phyloP scores from a whole-genome alignment of 2,888 invertebrate species.

The Pristionchus maxplancki region DNA sequence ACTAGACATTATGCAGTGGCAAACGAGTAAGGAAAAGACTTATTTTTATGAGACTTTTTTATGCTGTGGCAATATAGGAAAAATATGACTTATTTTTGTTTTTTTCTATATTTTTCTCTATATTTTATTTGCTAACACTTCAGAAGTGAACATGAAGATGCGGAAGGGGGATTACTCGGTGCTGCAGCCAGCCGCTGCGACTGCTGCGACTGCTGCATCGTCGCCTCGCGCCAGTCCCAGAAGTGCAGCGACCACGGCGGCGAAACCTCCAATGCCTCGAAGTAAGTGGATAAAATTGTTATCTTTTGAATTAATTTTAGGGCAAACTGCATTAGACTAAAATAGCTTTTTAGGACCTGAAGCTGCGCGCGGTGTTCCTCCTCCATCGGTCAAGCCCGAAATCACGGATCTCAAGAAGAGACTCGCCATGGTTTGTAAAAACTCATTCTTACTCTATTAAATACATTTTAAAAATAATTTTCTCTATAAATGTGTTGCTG shows the following conservation, averaged over 20 bases:
- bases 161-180: conserved; percentile 26
- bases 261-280: background rate
- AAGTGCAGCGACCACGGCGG: background rate
- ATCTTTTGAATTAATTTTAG: too few species aligned
- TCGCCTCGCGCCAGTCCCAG: background rate
- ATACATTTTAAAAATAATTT: background rate
- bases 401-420: conserved; percentile 18
- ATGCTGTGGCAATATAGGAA: too few species aligned
- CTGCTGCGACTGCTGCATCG: background rate
- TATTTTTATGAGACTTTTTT: too few species aligned
- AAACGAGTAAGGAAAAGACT: too few species aligned
- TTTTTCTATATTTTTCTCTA: too few species aligned
- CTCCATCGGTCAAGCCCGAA: background rate
- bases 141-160: conserved; percentile 46
- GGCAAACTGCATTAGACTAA: too few species aligned
- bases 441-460: background rate
- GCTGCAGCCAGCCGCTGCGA: background rate
- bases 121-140: too few species aligned
- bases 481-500: background rate
- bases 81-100: too few species aligned
- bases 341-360: background rate
- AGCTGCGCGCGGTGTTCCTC: background rate
- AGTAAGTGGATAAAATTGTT: background rate
- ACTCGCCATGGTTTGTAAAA: background rate
- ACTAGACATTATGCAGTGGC: too few species aligned